These are phyloP conservation scores for Muraenolepis orangiensis DNA, from an alignment of 2,797 vertebrate species.

Conservation along the genomic window DNA sequence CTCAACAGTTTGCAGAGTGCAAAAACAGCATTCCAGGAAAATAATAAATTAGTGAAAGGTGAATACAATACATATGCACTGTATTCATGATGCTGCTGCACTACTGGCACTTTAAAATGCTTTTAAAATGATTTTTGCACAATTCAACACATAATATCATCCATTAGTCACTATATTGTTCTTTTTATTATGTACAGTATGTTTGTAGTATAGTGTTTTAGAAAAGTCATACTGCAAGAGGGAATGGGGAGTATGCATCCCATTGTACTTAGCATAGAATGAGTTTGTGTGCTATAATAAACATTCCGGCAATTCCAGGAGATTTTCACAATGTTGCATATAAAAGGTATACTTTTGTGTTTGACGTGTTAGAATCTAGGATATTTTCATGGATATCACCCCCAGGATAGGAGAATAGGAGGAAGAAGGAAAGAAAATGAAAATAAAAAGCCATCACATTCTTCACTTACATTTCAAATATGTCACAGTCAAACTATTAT, in stretches of 20 bases:
- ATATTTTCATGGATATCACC: constrained; percentile 9
- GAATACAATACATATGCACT: background rate
- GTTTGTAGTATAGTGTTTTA: too few relatives aligned
- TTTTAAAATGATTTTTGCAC: too few relatives aligned
- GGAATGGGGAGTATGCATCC: too few relatives aligned
- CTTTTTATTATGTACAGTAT: too few relatives aligned
- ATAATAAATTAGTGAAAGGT: background rate
- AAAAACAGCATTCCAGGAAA: background rate
- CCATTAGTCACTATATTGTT: too few relatives aligned
- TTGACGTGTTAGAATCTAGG: background rate
- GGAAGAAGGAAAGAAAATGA: constrained; percentile 18
- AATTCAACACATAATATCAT: too few relatives aligned
- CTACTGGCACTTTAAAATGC: too few relatives aligned
- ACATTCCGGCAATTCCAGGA: background rate
- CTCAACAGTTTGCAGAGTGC: background rate
- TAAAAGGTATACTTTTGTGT: background rate
- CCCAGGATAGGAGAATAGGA: constrained; percentile 22
- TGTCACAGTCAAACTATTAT: constrained; percentile 58
- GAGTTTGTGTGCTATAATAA: background rate
- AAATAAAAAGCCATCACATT: constrained; percentile 43
- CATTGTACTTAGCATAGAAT: too few relatives aligned
- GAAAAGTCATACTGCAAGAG: too few relatives aligned
- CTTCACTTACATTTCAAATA: constrained; percentile 60
- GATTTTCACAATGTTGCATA: background rate
- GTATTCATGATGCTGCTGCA: too few relatives aligned